Evolutionary conservation across 1,140 invertebrate species (phyloP).

Genomic region (Tyrophagus putrescentiae): DNA sequence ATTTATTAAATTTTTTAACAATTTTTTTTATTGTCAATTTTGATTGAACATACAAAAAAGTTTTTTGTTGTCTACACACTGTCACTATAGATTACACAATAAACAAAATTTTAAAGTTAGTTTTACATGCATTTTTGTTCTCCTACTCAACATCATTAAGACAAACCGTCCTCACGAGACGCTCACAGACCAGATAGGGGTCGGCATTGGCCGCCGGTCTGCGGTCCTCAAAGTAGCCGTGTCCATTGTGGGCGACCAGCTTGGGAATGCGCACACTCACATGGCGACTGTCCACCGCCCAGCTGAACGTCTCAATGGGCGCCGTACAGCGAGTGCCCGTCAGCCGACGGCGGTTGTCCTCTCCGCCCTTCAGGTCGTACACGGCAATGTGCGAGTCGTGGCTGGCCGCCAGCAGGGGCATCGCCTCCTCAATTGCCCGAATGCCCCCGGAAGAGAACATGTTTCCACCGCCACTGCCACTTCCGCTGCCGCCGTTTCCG

Average conservation of each 20-base stretch:
- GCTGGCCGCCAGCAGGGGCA: conserved; percentile 59
- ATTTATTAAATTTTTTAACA: too few relatives aligned
- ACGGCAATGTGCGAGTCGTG: conserved; percentile 72
- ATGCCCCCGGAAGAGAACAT: too few relatives aligned
- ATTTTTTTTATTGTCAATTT: too few relatives aligned
- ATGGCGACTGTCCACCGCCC: conserved; percentile 41
- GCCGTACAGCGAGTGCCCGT: conserved; percentile 43
- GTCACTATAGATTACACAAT: too few relatives aligned
- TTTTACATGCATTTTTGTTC: too few relatives aligned
- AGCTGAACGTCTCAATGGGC: conserved; percentile 34
- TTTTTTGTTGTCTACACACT: too few relatives aligned
- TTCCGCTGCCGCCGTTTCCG: conserved; percentile 57
- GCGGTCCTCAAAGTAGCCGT: conserved; percentile 83
- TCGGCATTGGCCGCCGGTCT: conserved; percentile 85
- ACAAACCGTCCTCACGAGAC: conserved; percentile 53
- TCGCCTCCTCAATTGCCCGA: conserved; percentile 35
- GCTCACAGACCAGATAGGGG: conserved; percentile 61
- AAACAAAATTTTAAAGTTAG: too few relatives aligned
- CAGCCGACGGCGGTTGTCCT: conserved; percentile 66
- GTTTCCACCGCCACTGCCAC: too few relatives aligned
- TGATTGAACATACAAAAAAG: too few relatives aligned
- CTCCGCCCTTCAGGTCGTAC: conserved; percentile 63
- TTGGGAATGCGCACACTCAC: conserved; percentile 38
- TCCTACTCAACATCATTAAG: conserved; percentile 29
- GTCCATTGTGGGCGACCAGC: conserved; percentile 57